Base-by-base conservation (phyloP, 2,888 invertebrate genomes). In the Abscondita cerata region DNA sequence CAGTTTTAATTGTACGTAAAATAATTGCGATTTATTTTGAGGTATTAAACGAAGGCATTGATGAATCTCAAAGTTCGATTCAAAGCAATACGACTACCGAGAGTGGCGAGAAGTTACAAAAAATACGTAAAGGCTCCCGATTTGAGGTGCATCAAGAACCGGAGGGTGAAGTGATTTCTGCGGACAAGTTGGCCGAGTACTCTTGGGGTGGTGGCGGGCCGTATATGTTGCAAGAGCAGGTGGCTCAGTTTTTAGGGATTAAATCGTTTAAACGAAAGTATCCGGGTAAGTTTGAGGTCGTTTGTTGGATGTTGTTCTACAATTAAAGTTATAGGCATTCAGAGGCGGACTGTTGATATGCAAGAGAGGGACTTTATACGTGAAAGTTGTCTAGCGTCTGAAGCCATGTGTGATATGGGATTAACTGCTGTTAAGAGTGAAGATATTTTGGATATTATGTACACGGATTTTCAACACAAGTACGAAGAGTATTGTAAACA, bases 211-310 rank as follows among this genome's bases (percentile, higher is more conserved):
- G 79, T 69, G 87, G 88, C 50, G 92, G 96, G 73, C 91, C 92
- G 51, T 95, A 89, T 81, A 95, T 97, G 92, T 88, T 98, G 60
- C 96, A 98, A 81, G 98, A 98, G 79, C 98, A 92, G 79, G 91
- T 99, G 64, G 94, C 96, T 0, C 93, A 96, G 78, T 97, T 93
- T 81, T 85, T 99, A 64, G 93, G 93, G 36, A 93, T 98, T 31
- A 97, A 96, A 77, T 96, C 97, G 59, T 98, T 99, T 80, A 98
- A 98, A 80, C 86, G 98, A 67, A 96, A 97, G 76, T 95, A 95
- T 81, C 92, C 94, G n/a, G 94, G 95, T 79, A 80, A 95, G 53
- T 88, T 89, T 68, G 11, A 15, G 33, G 13, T 38, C 11, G n/a
- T 31, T 11, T 18, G 6, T 34, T 25, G 12, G 12, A 34, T 18